Conservation (phyloP, 2,113 vertebrate genomes). For the Neolamprologus falcicula region DNA sequence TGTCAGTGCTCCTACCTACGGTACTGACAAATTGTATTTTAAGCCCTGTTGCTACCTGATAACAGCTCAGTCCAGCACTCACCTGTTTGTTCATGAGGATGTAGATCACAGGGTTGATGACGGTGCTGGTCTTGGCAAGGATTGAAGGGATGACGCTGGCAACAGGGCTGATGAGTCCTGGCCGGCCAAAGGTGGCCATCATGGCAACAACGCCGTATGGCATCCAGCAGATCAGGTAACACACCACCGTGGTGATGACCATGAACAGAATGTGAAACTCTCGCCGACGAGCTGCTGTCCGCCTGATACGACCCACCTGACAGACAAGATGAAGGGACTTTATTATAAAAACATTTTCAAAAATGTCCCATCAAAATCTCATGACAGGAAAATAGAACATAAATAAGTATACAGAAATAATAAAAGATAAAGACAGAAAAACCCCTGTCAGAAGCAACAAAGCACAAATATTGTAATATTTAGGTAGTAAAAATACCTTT, state of each 20-base stretch:
- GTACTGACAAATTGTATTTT: not conserved
- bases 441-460: not conserved
- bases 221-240: constrained; percentile 72
- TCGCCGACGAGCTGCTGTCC: constrained; percentile 56
- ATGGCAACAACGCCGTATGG: constrained; percentile 70
- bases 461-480: not conserved
- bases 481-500: not conserved
- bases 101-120: constrained; percentile 75
- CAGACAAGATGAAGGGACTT: not conserved
- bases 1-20: not conserved
- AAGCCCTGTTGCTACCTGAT: not conserved
- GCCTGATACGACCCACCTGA: constrained; percentile 68
- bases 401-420: not conserved
- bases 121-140: constrained; percentile 75
- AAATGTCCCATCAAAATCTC: not conserved
- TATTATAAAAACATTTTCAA: not conserved
- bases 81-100: constrained; percentile 77
- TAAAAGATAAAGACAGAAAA: not conserved
- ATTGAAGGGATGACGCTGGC: constrained; percentile 66
- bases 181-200: constrained; percentile 68
- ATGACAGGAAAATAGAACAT: not conserved
- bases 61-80: not conserved
- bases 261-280: constrained; percentile 73
- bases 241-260: constrained; percentile 68
- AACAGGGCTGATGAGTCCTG: constrained; percentile 55